Percentiles rank a stretch among this genome's conserved stretches.
Conservation (phyloP, 2,888 invertebrate genomes). For the Synanthedon vespiformis region DNA sequence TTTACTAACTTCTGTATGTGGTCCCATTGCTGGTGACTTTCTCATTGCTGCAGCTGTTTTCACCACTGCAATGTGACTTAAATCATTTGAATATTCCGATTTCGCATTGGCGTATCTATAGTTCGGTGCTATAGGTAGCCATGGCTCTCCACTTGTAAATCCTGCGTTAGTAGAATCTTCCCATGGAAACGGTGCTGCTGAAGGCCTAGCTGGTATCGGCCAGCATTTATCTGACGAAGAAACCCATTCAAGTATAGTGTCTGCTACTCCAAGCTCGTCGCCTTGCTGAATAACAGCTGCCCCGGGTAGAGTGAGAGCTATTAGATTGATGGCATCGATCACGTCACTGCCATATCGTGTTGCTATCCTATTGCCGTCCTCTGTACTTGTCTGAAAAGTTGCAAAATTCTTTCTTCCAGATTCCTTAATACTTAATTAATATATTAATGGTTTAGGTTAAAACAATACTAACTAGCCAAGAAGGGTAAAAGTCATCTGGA, state of each 20-base stretch:
- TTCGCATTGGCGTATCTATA: constrained; percentile 74
- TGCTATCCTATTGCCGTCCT: constrained; percentile 43
- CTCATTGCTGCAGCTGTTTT: constrained; percentile 48
- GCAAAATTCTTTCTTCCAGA: not conserved
- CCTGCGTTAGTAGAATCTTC: constrained; percentile 55
- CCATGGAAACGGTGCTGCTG: constrained; percentile 53
- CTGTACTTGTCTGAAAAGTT: constrained; percentile 38
- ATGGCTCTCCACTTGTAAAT: constrained; percentile 70
- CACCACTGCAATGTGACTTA: constrained; percentile 60
- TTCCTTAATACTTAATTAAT: no score
- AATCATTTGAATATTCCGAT: constrained; percentile 54
- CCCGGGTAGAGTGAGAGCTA: constrained; percentile 79
- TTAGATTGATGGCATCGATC: constrained; percentile 77
- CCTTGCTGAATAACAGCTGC: constrained; percentile 84
- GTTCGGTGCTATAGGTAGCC: constrained; percentile 76
- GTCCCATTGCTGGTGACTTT: constrained; percentile 53
- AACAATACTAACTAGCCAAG: constrained; percentile 44
- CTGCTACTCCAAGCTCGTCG: constrained; percentile 76
- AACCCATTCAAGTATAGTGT: constrained; percentile 67
- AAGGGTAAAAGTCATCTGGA: constrained; percentile 29
- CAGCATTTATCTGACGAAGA: constrained; percentile 57
- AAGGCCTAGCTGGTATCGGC: constrained; percentile 38
- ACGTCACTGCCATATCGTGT: constrained; percentile 75
- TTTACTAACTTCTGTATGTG: constrained; percentile 44
- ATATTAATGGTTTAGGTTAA: not conserved